A percentile compares a stretch with the other conserved stretches of the same genome.
Conservation (phyloP, 2,113 vertebrate genomes). For the Eretmodus cyanostictus region DNA sequence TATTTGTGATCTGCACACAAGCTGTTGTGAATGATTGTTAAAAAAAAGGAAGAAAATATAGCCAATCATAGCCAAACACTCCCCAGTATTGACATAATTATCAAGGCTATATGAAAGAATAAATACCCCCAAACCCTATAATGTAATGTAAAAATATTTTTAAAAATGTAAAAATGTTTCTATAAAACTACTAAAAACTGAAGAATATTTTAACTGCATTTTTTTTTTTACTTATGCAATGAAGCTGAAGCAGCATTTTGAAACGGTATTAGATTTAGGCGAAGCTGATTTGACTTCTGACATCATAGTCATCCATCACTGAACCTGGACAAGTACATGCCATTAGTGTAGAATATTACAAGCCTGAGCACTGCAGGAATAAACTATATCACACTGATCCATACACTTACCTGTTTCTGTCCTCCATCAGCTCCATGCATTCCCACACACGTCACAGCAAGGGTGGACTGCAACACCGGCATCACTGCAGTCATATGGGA, state of each 20-base stretch:
- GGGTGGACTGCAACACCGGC: conserved; percentile 44
- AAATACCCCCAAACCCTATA: background rate
- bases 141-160: background rate
- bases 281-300: background rate
- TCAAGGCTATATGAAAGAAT: background rate
- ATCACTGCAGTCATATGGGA: conserved; percentile 65
- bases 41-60: background rate
- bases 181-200: background rate
- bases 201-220: background rate
- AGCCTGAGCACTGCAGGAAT: background rate
- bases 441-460: conserved; percentile 40
- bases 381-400: background rate
- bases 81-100: background rate
- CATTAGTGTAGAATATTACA: background rate
- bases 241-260: background rate
- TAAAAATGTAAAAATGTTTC: background rate
- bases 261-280: background rate
- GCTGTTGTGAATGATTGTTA: background rate
- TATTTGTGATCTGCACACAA: background rate
- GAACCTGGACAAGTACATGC: background rate
- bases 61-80: background rate
- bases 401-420: background rate
- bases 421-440: conserved; percentile 67
- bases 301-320: background rate
- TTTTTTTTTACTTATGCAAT: background rate